Percentiles rank a stretch among this genome's conserved stretches.
These are phyloP conservation scores for Ptyas mucosa DNA, from an alignment of 2,113 vertebrate genomes.

Conservation along the genomic window DNA sequence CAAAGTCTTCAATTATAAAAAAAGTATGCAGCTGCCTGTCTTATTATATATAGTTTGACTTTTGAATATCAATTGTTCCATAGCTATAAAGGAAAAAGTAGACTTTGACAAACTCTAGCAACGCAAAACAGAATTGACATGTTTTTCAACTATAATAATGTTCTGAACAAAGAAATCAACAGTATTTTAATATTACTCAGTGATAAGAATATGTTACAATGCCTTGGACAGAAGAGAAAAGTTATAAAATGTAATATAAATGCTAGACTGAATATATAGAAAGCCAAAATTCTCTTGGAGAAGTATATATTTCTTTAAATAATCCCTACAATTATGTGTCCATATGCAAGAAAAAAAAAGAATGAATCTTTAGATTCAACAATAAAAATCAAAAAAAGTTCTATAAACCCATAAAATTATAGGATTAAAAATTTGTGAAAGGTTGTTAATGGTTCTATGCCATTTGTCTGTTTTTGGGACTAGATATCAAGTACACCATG, in stretches of 20 bases:
- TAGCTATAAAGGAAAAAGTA: not conserved
- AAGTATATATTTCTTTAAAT: not conserved
- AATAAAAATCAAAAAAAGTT: not conserved
- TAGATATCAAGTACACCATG: not conserved
- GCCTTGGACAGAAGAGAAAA: not conserved
- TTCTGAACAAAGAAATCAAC: slow-evolving; percentile 4
- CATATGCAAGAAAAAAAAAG: not conserved
- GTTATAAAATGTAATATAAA: not conserved
- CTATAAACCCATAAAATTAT: not conserved
- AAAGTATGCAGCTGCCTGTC: not conserved
- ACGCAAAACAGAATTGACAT: not conserved
- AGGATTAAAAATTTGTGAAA: not conserved
- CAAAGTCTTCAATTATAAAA: not conserved
- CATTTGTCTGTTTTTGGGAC: not conserved
- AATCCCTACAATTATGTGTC: not conserved
- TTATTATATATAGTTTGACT: not conserved
- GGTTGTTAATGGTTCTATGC: not conserved
- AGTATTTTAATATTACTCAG: slow-evolving; percentile 5
- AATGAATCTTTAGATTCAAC: not conserved
- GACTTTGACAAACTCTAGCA: not conserved
- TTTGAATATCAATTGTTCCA: not conserved
- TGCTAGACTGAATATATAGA: not conserved
- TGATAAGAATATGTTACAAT: not conserved
- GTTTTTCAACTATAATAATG: slow-evolving; percentile 1
- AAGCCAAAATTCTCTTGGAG: not conserved